Percentiles rank a stretch among this genome's conserved stretches.
phyloP scores from a whole-genome alignment of 1,140 invertebrate genomes.

The Mamestra configurata region DNA sequence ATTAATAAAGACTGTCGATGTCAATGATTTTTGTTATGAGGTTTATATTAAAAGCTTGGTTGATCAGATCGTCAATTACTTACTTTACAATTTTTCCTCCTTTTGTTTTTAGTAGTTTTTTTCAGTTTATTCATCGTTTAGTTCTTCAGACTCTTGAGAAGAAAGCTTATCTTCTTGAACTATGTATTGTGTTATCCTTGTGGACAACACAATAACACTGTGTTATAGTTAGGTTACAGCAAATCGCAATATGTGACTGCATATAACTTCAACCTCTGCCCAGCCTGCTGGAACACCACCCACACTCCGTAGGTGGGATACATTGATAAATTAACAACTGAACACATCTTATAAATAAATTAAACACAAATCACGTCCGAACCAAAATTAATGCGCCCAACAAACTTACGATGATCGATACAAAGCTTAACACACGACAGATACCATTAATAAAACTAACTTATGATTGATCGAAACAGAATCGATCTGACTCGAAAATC shows the following conservation, averaged over 20 bases:
- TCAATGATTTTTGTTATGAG: background rate
- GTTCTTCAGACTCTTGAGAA: too few species aligned
- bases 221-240: too few species aligned
- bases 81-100: too few species aligned
- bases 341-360: slow-evolving; percentile 34
- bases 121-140: too few species aligned
- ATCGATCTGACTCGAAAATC: slow-evolving; percentile 66
- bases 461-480: slow-evolving; percentile 73
- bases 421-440: slow-evolving; percentile 68
- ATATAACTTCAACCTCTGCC: background rate
- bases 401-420: slow-evolving; percentile 76
- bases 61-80: too few species aligned
- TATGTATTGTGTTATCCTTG: too few species aligned
- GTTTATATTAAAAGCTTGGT: too few species aligned
- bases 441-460: slow-evolving; percentile 80
- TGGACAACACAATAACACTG: too few species aligned
- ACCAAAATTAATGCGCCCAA: slow-evolving; percentile 63
- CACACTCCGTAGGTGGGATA: slow-evolving; percentile 21
- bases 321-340: slow-evolving; percentile 31
- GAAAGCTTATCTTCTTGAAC: too few species aligned
- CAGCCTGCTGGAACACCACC: slow-evolving; percentile 12
- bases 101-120: too few species aligned
- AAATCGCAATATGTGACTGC: too few species aligned
- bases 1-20: background rate
- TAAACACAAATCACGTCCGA: slow-evolving; percentile 53